Evolutionary conservation across 2,797 vertebrate species (phyloP), one percentile per base, ranked within the genome.

Genomic region (Alauda arvensis): DNA sequence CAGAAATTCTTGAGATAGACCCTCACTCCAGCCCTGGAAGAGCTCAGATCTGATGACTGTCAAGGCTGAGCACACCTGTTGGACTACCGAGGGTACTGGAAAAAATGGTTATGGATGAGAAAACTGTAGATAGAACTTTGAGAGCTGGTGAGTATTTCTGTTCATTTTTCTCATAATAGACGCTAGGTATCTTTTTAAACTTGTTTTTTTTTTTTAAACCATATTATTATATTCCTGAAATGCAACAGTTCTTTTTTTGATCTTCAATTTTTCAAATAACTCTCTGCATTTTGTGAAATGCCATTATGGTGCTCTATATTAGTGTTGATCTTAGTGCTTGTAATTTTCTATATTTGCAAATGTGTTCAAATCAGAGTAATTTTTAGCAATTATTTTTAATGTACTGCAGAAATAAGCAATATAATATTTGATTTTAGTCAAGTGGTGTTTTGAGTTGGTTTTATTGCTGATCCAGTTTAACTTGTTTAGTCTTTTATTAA

Each of bases 371-470:
- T 60, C 51, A 71, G 40, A 87, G 91, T 83, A 21, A 77, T 57
- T 89, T 57, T 55, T 89, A 78, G 24, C 21, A 90, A 85, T 86
- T 95, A 85, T 61, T 42, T 91, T 93, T 51, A 37, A 19, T 18
- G 8, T 84, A 70, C 34, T 85, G 18, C 3, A 81, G 68, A 90
- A 91, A 93, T 53, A 89, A 89, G 17, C 26, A 62, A 60, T 70
- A n/a, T 45, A 60, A 34, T 23, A 57, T 43, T 60, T 83, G 43
- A 87, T 90, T 87, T 92, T 87, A 89, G 56, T 49, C 69, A 90
- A 18, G 25, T 55, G 12, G 14, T n/a, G 14, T 40, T 40, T 42
- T 86, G 29, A 34, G 8, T 52, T 77, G 17, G 12, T 91, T 91
- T 93, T 77, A 60, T 31, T 77, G 45, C 10, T 85, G 61, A 83